Conservation (phyloP, 2,797 vertebrate species). For the Rhynchonycteris naso region DNA sequence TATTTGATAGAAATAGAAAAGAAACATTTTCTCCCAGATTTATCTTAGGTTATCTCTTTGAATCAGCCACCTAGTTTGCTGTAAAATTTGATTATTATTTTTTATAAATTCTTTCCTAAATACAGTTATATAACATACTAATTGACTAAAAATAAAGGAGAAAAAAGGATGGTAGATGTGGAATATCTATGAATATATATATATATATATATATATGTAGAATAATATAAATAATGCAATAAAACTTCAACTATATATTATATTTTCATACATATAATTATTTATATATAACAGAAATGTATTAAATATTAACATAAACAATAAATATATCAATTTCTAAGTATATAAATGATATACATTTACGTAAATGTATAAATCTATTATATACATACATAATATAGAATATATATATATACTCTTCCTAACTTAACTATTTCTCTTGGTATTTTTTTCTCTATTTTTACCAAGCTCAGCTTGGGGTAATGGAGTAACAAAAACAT, state of each 20-base stretch:
- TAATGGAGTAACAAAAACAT: neutral
- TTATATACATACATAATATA: neutral
- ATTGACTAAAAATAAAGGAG: neutral
- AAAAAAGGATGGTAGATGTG: neutral
- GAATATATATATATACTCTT: neutral
- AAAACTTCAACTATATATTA: neutral
- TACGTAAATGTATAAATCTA: neutral
- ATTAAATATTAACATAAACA: neutral
- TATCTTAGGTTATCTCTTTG: neutral
- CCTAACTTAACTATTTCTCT: neutral
- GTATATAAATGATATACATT: neutral
- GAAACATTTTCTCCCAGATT: neutral
- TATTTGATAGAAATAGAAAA: neutral
- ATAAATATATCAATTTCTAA: neutral
- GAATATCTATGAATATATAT: neutral
- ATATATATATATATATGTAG: neutral
- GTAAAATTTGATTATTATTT: neutral
- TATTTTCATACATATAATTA: neutral
- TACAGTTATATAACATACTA: neutral
- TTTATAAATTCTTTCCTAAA: neutral
- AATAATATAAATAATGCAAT: neutral
- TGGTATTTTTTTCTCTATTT: neutral
- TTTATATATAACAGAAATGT: neutral
- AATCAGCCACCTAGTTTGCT: neutral
- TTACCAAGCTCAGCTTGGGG: neutral